phyloP scores from a whole-genome alignment of 1,140 invertebrate species.

The Drosophila tani region DNA sequence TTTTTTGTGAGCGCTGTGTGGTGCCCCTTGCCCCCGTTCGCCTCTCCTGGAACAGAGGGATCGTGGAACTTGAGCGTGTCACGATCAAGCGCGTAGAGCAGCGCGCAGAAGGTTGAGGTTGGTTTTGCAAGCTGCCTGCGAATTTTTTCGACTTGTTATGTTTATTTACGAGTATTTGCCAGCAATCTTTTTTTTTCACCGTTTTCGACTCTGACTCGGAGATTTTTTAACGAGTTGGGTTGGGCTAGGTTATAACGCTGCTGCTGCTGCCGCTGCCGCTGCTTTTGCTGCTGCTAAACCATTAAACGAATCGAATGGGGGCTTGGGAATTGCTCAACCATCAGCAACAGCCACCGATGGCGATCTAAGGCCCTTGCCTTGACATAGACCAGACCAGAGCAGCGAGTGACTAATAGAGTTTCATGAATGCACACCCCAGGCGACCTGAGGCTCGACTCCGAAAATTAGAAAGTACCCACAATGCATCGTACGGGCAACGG shows the following conservation, averaged over 20 bases:
- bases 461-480: constrained; percentile 41
- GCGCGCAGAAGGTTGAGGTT: constrained; percentile 77
- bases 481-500: constrained; percentile 16
- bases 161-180: constrained; percentile 31
- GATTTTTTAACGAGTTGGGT: constrained; percentile 60
- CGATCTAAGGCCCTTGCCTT: constrained; percentile 68
- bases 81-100: constrained; percentile 63
- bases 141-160: constrained; percentile 49
- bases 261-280: not conserved
- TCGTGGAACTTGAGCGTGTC: constrained; percentile 62
- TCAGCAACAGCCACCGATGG: constrained; percentile 44
- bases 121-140: constrained; percentile 60
- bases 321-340: constrained; percentile 59
- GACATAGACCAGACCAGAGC: constrained; percentile 42
- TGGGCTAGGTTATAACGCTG: constrained; percentile 73
- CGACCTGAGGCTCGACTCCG: constrained; percentile 10
- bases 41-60: constrained; percentile 41
- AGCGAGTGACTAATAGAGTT: constrained; percentile 64
- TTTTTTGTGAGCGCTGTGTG: constrained; percentile 51
- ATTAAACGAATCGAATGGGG: constrained; percentile 60
- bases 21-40: constrained; percentile 27
- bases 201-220: constrained; percentile 27
- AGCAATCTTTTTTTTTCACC: constrained; percentile 34
- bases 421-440: constrained; percentile 53
- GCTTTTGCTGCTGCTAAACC: constrained; percentile 29